Base-by-base conservation (phyloP, 2,113 vertebrate genomes). In the Embiotoca jacksoni region DNA sequence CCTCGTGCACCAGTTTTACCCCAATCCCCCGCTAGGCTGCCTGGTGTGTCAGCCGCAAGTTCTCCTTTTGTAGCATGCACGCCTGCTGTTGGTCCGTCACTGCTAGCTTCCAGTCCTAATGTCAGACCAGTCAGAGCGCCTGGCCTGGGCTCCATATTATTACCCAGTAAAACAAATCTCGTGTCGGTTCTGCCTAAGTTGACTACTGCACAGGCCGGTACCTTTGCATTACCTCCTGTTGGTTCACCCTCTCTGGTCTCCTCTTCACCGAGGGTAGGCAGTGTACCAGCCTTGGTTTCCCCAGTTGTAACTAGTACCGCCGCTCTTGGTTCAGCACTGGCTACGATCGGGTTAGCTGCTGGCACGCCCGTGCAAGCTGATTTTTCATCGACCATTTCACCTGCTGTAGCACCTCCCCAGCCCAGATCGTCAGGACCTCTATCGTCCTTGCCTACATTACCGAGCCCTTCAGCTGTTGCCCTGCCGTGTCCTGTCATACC, bases 31-130 rank as follows among this genome's bases (percentile, higher is more conserved):
- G 57, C 50, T 5, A 83, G 72, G 66, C 59, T 80, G 10, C 80
- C 89, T 39, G 33, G 76, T 73, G 71, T 85, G 47, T 81, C 87
- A 78, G 72, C 65, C 3, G 35, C 57, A 46, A 85, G 50, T 66
- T 88, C 80, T 63, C 59, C 86, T 65, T 84, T 88, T 74, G 78
- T 82, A 71, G 80, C 87, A 52, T 80, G 83, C 63, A 60, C 82
- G 49, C 76, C 88, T 68, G 46, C 83, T 44, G 50, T 75, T 59
- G 62, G 60, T 49, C 75, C 84, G 7, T 23, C 87, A 14, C 69
- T 87, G 67, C 47, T 63, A 49, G 49, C 83, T 62, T 78, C 53
- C 2, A 64, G 63, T 74, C 64, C 88, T 56, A 83, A 62, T 57
- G 58, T 87, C 30, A 32, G 50, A 0, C 66, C 81, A 64, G 52